Evolutionary conservation across 2,888 invertebrate species (phyloP).

Genomic region (Tetranychus truncatus): DNA sequence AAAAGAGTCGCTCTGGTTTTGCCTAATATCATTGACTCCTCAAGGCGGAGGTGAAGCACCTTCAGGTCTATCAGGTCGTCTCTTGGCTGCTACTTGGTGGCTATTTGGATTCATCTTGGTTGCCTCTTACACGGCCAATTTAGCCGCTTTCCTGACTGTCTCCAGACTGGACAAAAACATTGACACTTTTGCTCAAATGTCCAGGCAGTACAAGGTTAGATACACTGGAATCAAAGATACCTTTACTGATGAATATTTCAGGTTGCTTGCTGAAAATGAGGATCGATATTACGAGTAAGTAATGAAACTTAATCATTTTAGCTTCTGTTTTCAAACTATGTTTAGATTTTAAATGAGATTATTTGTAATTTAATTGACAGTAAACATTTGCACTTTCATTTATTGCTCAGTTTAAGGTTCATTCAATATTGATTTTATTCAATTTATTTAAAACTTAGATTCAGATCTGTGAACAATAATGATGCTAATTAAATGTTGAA

Average conservation of each 20-base stretch:
- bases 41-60: constrained; percentile 83
- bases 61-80: constrained; percentile 77
- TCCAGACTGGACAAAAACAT: constrained; percentile 79
- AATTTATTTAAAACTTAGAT: too few species aligned
- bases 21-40: constrained; percentile 80
- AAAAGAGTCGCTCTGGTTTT: constrained; percentile 95
- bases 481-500: too few species aligned
- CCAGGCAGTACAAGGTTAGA: constrained; percentile 85
- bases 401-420: too few species aligned
- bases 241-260: constrained; percentile 77
- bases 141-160: constrained; percentile 81
- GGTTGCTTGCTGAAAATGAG: constrained; percentile 88
- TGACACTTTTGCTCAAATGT: constrained; percentile 77
- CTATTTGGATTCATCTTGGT: constrained; percentile 95
- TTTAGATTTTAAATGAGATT: neutral
- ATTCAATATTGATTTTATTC: too few species aligned
- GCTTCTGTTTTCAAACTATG: too few species aligned
- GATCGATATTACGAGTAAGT: constrained; percentile 77
- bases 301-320: too few species aligned
- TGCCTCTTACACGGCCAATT: constrained; percentile 92
- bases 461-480: too few species aligned
- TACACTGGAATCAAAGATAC: constrained; percentile 80
- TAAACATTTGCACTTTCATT: too few species aligned
- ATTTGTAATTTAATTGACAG: too few species aligned
- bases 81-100: constrained; percentile 98